These are phyloP conservation scores for Idaea biselata DNA, from an alignment of 2,888 invertebrate genomes.

Conservation along the genomic window DNA sequence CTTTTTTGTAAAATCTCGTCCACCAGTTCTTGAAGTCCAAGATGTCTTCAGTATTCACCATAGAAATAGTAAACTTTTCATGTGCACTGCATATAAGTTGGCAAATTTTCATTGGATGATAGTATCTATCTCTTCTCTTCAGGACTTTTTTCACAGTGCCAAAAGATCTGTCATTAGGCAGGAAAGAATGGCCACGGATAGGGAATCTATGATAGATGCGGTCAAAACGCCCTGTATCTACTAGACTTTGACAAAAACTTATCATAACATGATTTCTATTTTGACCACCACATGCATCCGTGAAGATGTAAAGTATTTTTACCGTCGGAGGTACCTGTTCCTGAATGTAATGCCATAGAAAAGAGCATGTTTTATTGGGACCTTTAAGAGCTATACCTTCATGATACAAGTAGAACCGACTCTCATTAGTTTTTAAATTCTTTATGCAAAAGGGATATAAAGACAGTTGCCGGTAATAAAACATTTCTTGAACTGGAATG, in stretches of 20 bases:
- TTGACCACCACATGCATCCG: constrained; percentile 11
- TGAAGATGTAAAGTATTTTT: constrained; percentile 12
- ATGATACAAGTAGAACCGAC: not conserved
- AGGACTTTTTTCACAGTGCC: constrained; percentile 8
- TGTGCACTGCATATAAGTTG: constrained; percentile 13
- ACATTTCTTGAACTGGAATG: constrained; percentile 17
- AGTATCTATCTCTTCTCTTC: constrained; percentile 8
- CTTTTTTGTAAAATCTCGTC: constrained; percentile 6
- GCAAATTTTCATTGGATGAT: constrained; percentile 11
- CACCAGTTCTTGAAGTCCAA: constrained; percentile 11
- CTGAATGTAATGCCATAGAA: constrained; percentile 8
- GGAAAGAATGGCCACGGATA: constrained; percentile 9
- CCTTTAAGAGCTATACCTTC: constrained; percentile 1
- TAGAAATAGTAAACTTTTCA: constrained; percentile 10
- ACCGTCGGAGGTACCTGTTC: constrained; percentile 5
- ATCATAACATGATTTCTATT: constrained; percentile 9
- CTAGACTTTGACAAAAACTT: constrained; percentile 8
- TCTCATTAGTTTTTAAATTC: not conserved
- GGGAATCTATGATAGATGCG: constrained; percentile 7
- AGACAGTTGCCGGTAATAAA: constrained; percentile 8
- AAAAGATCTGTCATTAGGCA: constrained; percentile 5
- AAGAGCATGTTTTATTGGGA: constrained; percentile 7
- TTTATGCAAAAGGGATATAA: not conserved
- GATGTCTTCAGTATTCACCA: constrained; percentile 13
- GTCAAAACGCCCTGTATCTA: constrained; percentile 7